phyloP scores from a whole-genome alignment of 2,888 invertebrate genomes.

The Drosophila multiciliata region DNA sequence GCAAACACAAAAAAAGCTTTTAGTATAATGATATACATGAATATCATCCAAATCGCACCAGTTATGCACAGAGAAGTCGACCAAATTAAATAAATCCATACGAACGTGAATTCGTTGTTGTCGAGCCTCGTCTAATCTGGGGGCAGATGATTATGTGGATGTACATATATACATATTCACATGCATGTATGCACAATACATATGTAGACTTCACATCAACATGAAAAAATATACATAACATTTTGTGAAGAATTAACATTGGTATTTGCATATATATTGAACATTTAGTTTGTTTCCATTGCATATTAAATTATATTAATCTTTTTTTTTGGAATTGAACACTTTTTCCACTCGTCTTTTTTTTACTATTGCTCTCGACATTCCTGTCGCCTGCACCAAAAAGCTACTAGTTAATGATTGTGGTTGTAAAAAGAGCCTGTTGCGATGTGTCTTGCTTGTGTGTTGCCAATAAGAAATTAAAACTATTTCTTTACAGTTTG shows the following conservation, averaged over 20 bases:
- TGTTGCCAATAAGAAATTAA: background rate
- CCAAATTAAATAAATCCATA: conserved; percentile 25
- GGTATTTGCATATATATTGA: background rate
- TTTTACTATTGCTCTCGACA: conserved; percentile 24
- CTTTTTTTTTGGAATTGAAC: background rate
- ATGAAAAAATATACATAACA: background rate
- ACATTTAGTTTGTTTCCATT: background rate
- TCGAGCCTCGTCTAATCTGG: background rate
- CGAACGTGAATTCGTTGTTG: background rate
- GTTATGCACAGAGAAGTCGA: conserved; percentile 27
- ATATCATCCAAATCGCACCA: conserved; percentile 17
- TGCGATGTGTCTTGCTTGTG: conserved; percentile 8
- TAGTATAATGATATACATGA: conserved; percentile 30
- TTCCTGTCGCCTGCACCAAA: conserved; percentile 45
- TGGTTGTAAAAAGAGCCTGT: background rate
- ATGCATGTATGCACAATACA: background rate
- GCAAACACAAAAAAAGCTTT: conserved; percentile 23
- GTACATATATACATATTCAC: background rate
- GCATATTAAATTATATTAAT: background rate
- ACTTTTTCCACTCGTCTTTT: background rate
- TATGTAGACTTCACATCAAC: background rate
- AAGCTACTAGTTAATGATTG: conserved; percentile 16
- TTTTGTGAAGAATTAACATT: background rate
- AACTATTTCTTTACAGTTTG: background rate
- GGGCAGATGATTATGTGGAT: background rate